Conservation (phyloP, 2,888 invertebrate genomes). For the Plusia festucae region DNA sequence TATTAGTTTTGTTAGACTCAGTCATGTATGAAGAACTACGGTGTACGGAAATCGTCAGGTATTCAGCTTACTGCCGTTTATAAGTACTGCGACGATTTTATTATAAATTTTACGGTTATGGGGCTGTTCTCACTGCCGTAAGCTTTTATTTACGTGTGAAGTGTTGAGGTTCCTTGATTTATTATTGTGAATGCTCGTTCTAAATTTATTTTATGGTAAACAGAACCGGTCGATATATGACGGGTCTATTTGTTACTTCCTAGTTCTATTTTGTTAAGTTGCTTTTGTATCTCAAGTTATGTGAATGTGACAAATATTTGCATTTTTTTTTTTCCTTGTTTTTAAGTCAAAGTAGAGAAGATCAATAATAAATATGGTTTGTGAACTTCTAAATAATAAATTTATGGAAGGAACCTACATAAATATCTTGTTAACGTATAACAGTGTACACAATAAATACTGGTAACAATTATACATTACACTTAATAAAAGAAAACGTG, state of each 20-base stretch:
- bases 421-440: neutral
- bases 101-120: conserved; percentile 39
- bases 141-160: conserved; percentile 30
- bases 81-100: conserved; percentile 28
- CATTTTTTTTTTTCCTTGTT: neutral
- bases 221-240: conserved; percentile 2
- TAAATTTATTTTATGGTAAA: neutral
- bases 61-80: conserved; percentile 26
- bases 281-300: neutral
- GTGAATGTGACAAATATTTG: neutral
- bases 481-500: neutral
- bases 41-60: conserved; percentile 66
- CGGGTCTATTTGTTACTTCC: conserved; percentile 8
- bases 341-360: too few species aligned
- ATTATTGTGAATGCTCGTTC: conserved; percentile 14
- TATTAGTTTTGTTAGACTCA: conserved; percentile 20
- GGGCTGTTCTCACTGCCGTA: conserved; percentile 17
- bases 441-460: neutral
- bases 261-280: conserved; percentile 10
- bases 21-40: conserved; percentile 69
- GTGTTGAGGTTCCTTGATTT: conserved; percentile 9
- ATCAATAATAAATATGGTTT: too few species aligned
- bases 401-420: too few species aligned
- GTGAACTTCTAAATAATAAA: too few species aligned
- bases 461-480: too few species aligned